Base-by-base conservation (phyloP, 2,797 vertebrate genomes). In the Chrysocyon brachyurus region DNA sequence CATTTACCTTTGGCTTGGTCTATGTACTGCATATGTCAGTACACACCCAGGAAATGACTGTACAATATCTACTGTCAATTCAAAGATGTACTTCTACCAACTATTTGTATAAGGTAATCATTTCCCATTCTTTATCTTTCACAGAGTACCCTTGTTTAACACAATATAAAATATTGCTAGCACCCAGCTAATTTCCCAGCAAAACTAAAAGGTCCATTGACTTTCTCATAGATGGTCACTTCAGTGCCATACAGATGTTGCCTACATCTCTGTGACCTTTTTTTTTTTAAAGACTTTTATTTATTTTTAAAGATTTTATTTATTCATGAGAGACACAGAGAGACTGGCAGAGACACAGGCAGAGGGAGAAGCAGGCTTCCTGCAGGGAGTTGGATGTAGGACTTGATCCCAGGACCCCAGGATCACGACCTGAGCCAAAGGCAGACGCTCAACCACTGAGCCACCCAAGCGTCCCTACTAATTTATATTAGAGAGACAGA, bases 41-140 rank as follows among this genome's bases (percentile, higher is more conserved):
- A 97, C 64, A 97, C 91, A 97, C 94, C 98, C 92, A 98, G 98
- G 98, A 98, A 98, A 98, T 81, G 54, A 49, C 96, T 91, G 52
- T 49, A 98, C 97, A 98, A 96, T 98, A 96, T 90, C 89, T 95
- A 95, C 97, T 96, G 97, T 98, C 96, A 93, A 68, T 59, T 86
- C 82, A 92, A 94, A 98, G 97, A 97, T 97, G 95, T 75, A 78
- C 12, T 88, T 88, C 98, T 93, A 96, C 91, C 92, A 98, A 96
- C 86, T 97, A 66, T 90, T 97, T 79, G 68, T 90, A 95, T 49
- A 54, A 75, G 90, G 90, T 87, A 96, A 92, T 97, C 0, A 89
- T 96, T 96, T 97, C 73, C 93, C 64, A 96, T 95, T 98, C 97
- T 95, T 95, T 96, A 72, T 36, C 56, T 87, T 91, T 88, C 89